Conservation (phyloP, 2,888 invertebrate genomes). For the Scaptomyza tumidula region DNA sequence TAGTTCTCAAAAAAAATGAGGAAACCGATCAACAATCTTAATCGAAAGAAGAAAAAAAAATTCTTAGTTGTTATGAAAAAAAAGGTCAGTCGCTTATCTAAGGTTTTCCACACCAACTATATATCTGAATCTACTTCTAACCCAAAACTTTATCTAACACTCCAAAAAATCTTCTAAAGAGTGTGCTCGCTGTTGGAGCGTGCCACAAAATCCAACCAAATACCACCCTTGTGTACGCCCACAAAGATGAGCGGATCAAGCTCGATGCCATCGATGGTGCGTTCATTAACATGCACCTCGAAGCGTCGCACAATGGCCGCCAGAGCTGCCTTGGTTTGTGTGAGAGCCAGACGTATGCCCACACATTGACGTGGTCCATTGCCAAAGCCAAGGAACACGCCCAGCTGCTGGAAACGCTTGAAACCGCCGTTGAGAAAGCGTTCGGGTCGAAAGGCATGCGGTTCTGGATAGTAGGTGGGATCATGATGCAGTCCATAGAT, state of each 20-base stretch:
- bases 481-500: constrained; percentile 81
- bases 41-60: no score
- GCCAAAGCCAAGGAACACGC: constrained; percentile 82
- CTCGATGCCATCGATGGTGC: constrained; percentile 65
- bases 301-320: constrained; percentile 72
- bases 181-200: constrained; percentile 5
- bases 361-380: constrained; percentile 83
- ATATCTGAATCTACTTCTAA: no score
- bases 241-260: constrained; percentile 76
- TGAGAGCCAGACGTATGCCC: constrained; percentile 79
- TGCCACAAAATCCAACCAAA: constrained; percentile 79
- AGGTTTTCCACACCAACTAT: no score
- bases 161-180: no score
- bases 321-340: constrained; percentile 78
- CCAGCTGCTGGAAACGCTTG: constrained; percentile 78
- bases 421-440: constrained; percentile 81
- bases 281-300: constrained; percentile 65
- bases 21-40: no score
- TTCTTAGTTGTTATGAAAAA: no score
- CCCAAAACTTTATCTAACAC: no score
- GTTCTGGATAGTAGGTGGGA: constrained; percentile 73
- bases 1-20: no score
- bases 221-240: constrained; percentile 76
- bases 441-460: constrained; percentile 80
- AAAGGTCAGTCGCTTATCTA: no score